Percentiles rank a stretch among this genome's conserved stretches.
Conservation (phyloP, 2,113 vertebrate genomes). For the Setophaga petechia region DNA sequence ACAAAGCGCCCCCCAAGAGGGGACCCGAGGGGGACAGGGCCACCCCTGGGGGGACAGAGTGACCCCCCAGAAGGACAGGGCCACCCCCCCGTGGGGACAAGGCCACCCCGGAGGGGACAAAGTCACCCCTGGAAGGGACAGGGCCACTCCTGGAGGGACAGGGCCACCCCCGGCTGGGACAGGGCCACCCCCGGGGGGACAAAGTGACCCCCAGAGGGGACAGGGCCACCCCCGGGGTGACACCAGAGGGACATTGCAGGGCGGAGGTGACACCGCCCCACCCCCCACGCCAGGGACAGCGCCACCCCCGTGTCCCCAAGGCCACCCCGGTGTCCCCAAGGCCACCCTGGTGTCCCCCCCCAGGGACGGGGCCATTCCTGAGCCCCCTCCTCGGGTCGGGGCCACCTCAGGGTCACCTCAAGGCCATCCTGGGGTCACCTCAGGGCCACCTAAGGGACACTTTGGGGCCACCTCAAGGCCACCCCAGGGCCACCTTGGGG, state of each 20-base stretch:
- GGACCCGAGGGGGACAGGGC: too few relatives aligned
- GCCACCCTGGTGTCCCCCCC: not conserved
- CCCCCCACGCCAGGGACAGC: not conserved
- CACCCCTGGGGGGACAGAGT: too few relatives aligned
- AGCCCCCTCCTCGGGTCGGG: not conserved
- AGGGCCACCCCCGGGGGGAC: not conserved
- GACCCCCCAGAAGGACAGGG: too few relatives aligned
- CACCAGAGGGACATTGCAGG: not conserved
- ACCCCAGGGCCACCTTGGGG: fast-evolving
- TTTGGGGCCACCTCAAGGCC: too few relatives aligned
- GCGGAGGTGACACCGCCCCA: not conserved
- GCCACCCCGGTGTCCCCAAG: not conserved
- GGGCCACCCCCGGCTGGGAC: not conserved
- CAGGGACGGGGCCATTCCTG: not conserved
- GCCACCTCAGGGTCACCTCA: too few relatives aligned
- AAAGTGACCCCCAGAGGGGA: too few relatives aligned
- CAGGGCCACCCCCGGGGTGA: not conserved
- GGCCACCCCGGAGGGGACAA: not conserved
- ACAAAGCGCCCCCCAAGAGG: not conserved
- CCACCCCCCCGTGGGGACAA: too few relatives aligned
- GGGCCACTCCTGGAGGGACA: too few relatives aligned
- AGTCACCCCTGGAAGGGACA: not conserved
- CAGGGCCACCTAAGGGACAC: too few relatives aligned
- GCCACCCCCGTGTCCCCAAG: not conserved
- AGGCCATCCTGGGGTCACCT: too few relatives aligned